Evolutionary conservation across 92 coral and sea anemone genomes (phyloP), one percentile per base, ranked within the genome.

Genomic region (Phenganax subtilis): DNA sequence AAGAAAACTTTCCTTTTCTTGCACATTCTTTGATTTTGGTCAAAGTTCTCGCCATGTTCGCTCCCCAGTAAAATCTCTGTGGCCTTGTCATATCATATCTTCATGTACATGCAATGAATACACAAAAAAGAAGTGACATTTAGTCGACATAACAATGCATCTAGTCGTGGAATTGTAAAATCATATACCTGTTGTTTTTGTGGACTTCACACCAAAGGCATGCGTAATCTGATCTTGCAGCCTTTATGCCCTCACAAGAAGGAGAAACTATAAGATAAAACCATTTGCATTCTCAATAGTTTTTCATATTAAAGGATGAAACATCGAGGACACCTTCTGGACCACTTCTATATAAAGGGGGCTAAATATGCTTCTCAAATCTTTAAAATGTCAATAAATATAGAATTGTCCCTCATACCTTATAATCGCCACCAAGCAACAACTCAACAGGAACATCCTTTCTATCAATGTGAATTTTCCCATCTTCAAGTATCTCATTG

Each of bases 401-500:
- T 37, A 37, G 5, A 5, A 37, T 37, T 37, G 47, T 37, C 47
- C 47, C 2, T 37, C 47, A 37, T 84, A 71, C 85, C 88, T 85
- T 85, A n/a, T 85, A 85, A 71, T 85, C 81, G 9, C 88, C 85
- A 11, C 81, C 85, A 71, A 85, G 76, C 56, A 74, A 84, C n/a
- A 85, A 16, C 3, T 85, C 87, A 28, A 69, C 84, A 55, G 84
- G 84, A 55, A 85, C 54, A 85, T 85, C 87, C 30, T 78, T 85
- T 20, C 75, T 80, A 63, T 80, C 54, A 85, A 79, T 54, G 60
- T 69, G 71, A 62, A 85, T 74, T 80, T 56, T 80, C 64, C 69
- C 69, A 37, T 54, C 37, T 25, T 71, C 61, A 5, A 57, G 56
- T 20, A 85, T 10, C 55, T 85, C 79, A 78, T 85, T 85, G 25